Conservation (phyloP, 2,113 vertebrate genomes). For the Tachysurus fulvidraco region DNA sequence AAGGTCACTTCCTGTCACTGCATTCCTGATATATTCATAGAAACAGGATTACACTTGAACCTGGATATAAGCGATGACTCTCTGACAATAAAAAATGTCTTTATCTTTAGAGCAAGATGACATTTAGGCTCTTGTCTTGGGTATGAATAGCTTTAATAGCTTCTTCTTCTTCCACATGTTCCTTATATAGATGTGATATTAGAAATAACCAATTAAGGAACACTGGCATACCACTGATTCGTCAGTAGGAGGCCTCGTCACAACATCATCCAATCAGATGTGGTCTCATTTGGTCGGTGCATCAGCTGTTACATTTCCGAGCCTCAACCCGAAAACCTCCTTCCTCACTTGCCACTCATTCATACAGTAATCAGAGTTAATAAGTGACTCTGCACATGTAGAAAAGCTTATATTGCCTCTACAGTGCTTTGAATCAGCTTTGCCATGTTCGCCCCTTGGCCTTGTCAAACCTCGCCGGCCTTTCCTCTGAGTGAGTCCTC, state of each 20-base stretch:
- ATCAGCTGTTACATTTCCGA: not conserved
- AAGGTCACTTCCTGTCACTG: not conserved
- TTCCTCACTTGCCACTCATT: conserved; percentile 47
- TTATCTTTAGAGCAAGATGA: conserved; percentile 2
- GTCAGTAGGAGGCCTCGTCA: not conserved
- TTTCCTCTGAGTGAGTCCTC: conserved; percentile 64
- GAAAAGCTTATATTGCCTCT: conserved; percentile 31
- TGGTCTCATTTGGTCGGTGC: not conserved
- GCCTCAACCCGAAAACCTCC: not conserved
- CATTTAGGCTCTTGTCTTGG: not conserved
- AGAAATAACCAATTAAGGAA: conserved; percentile 20
- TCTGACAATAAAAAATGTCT: not conserved
- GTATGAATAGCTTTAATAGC: not conserved
- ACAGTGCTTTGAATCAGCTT: conserved; percentile 36
- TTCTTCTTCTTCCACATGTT: not conserved
- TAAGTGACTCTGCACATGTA: conserved; percentile 58
- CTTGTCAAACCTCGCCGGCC: conserved; percentile 55
- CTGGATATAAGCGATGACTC: conserved; percentile 1
- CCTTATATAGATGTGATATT: not conserved
- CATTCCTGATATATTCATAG: not conserved
- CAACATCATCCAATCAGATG: conserved; percentile 15
- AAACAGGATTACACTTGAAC: conserved; percentile 15
- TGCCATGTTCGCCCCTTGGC: conserved; percentile 53
- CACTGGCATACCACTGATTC: not conserved
- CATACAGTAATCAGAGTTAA: conserved; percentile 68